Conservation (phyloP, 2,888 invertebrate genomes). For the Platypus cylindrus region DNA sequence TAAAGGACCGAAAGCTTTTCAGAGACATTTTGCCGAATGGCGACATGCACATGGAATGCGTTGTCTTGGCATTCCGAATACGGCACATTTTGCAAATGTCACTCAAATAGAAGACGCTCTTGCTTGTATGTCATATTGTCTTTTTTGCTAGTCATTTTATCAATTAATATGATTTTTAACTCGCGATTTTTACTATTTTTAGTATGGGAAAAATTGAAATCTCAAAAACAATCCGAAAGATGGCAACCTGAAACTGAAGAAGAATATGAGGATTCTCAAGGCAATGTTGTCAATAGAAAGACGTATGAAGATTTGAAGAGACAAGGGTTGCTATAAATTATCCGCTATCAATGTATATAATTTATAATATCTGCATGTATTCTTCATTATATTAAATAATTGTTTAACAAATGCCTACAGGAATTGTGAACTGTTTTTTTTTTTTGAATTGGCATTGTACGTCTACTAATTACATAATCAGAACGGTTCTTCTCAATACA, state of each 20-base stretch:
- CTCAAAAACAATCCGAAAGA: slow-evolving; percentile 87
- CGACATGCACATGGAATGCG: slow-evolving; percentile 84
- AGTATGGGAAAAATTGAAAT: slow-evolving; percentile 97
- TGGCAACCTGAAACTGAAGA: slow-evolving; percentile 97
- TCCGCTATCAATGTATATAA: background rate
- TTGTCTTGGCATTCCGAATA: slow-evolving; percentile 97
- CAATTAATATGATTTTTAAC: too few species aligned
- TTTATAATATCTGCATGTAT: too few species aligned
- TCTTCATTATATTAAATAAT: too few species aligned
- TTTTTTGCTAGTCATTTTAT: background rate
- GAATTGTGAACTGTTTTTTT: too few species aligned
- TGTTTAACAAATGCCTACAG: too few species aligned
- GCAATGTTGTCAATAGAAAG: slow-evolving; percentile 97
- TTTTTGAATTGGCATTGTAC: too few species aligned
- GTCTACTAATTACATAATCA: too few species aligned
- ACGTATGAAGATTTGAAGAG: slow-evolving; percentile 97
- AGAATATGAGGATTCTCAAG: slow-evolving; percentile 96
- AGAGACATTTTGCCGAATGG: slow-evolving; percentile 95
- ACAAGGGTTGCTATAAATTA: slow-evolving; percentile 78
- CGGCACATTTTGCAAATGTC: slow-evolving; percentile 99
- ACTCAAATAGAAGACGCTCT: slow-evolving; percentile 97
- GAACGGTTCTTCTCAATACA: too few species aligned
- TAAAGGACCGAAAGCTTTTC: slow-evolving; percentile 98
- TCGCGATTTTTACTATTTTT: too few species aligned
- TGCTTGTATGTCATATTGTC: slow-evolving; percentile 49